phyloP scores from a whole-genome alignment of 2,113 vertebrate genomes.

The Tursiops truncatus region DNA sequence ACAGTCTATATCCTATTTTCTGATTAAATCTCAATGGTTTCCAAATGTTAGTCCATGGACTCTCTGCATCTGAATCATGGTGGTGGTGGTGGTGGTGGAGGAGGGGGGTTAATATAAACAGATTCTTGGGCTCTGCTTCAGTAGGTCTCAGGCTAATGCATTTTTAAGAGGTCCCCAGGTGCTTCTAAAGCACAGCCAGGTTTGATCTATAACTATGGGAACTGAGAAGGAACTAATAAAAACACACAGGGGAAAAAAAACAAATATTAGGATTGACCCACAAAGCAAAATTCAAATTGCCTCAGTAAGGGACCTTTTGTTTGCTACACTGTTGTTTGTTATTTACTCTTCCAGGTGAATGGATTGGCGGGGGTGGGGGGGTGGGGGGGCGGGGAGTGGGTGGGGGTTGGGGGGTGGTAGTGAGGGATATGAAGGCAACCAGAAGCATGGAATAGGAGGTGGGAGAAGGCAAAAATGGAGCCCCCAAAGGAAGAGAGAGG shows the following conservation, averaged over 20 bases:
- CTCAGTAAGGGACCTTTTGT: conserved; percentile 7
- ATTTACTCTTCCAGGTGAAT: background rate
- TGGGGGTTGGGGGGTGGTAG: no score
- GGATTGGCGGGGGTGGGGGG: background rate
- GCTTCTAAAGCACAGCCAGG: conserved; percentile 21
- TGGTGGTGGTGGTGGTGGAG: background rate
- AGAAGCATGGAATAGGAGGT: background rate
- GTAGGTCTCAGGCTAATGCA: background rate
- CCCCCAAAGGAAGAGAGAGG: background rate
- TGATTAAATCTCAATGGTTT: conserved; percentile 13
- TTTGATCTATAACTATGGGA: conserved; percentile 17
- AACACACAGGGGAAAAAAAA: background rate
- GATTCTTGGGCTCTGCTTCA: conserved; percentile 19
- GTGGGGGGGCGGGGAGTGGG: no score
- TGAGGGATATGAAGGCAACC: background rate
- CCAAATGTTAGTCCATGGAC: conserved; percentile 31
- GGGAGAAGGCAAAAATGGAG: background rate
- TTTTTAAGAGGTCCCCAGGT: conserved; percentile 41
- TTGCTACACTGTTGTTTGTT: conserved; percentile 15
- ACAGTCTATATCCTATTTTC: background rate
- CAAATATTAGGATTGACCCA: background rate
- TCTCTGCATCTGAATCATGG: background rate
- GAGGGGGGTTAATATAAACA: background rate
- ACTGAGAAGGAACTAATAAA: conserved; percentile 50
- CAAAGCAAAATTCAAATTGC: conserved; percentile 28